These are phyloP conservation scores for Aspidiotus destructor DNA, from an alignment of 2,888 invertebrate genomes.

Conservation along the genomic window DNA sequence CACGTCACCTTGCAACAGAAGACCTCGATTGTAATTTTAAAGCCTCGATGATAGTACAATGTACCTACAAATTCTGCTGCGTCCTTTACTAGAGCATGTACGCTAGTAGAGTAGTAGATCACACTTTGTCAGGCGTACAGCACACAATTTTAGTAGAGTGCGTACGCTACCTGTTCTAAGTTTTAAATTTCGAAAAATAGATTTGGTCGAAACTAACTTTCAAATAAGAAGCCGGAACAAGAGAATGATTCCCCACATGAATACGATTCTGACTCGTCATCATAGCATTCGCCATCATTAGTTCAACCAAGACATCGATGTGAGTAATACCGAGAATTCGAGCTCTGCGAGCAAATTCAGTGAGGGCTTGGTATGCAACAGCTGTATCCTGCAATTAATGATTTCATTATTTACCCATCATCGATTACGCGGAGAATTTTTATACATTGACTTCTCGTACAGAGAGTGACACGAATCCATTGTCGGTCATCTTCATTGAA, in stretches of 20 bases:
- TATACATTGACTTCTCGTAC: slow-evolving; percentile 37
- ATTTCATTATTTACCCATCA: neutral
- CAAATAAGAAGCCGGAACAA: slow-evolving; percentile 36
- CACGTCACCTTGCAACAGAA: too few relatives aligned
- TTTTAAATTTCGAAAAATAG: too few relatives aligned
- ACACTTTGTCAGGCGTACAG: too few relatives aligned
- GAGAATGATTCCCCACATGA: slow-evolving; percentile 39
- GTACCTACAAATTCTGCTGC: too few relatives aligned
- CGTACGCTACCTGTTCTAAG: too few relatives aligned
- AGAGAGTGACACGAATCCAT: slow-evolving; percentile 43
- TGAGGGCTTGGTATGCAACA: slow-evolving; percentile 47
- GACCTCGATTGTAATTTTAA: too few relatives aligned
- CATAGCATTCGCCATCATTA: slow-evolving; percentile 40
- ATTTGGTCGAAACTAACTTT: slow-evolving; percentile 1
- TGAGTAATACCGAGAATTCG: slow-evolving; percentile 43
- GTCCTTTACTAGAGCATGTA: too few relatives aligned
- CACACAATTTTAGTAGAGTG: too few relatives aligned
- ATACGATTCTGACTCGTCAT: slow-evolving; percentile 37
- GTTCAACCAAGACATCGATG: slow-evolving; percentile 41
- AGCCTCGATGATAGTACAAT: too few relatives aligned
- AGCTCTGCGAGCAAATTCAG: slow-evolving; percentile 44
- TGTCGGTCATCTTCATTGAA: slow-evolving; percentile 42
- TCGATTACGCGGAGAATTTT: neutral
- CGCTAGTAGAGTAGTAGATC: too few relatives aligned
- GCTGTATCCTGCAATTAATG: slow-evolving; percentile 44